Evolutionary conservation across 1,140 invertebrate species (phyloP).

Genomic region (Sycophaga agraensis): DNA sequence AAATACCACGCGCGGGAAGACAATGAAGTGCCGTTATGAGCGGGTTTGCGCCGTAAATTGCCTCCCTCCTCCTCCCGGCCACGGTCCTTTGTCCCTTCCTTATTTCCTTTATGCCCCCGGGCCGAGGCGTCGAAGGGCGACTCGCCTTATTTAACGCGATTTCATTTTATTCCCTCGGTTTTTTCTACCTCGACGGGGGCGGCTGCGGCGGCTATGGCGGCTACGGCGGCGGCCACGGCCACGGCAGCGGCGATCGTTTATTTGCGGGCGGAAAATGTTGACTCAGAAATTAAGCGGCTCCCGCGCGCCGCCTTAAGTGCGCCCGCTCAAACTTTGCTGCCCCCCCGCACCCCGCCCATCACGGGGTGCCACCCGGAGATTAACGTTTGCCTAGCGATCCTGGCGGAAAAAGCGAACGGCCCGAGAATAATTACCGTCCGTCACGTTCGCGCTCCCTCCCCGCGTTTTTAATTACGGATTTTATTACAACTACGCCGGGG

Average conservation of each 20-base stretch:
- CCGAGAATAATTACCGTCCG: constrained; percentile 28
- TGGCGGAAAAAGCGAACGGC: constrained; percentile 2
- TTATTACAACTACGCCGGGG: constrained; percentile 11
- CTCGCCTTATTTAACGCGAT: constrained; percentile 22
- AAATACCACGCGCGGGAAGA: constrained; percentile 18
- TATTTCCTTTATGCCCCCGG: not conserved
- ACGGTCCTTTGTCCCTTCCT: not conserved
- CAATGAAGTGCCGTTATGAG: constrained; percentile 26
- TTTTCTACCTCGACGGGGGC: too few relatives aligned
- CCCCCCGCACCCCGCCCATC: too few relatives aligned
- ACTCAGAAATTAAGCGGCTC: constrained; percentile 25
- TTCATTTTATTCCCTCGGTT: constrained; percentile 17
- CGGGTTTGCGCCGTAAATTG: constrained; percentile 26
- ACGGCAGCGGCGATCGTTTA: not conserved
- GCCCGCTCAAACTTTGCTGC: constrained; percentile 15
- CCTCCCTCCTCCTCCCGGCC: not conserved
- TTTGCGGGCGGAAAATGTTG: constrained; percentile 27
- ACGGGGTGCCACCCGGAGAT: too few relatives aligned
- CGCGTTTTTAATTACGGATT: constrained; percentile 29
- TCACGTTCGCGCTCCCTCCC: constrained; percentile 10
- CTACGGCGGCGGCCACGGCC: not conserved
- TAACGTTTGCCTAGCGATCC: constrained; percentile 30
- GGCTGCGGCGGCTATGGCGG: too few relatives aligned
- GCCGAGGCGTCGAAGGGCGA: not conserved
- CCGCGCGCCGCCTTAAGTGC: not conserved